Conservation (phyloP, 2,888 invertebrate species). For the Craniophora ligustri region DNA sequence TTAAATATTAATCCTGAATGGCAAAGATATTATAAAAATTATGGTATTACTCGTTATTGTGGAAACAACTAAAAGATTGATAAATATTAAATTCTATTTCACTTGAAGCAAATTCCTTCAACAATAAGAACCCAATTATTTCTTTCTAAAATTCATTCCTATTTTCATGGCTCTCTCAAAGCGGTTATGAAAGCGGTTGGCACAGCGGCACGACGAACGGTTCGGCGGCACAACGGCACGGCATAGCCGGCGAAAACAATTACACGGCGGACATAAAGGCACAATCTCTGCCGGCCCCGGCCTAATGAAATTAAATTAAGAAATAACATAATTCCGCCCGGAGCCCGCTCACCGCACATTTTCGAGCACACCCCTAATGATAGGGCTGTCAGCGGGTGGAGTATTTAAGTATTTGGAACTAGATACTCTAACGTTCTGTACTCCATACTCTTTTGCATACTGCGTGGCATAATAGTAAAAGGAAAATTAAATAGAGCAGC, state of each 20-base stretch:
- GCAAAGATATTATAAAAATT: too few relatives aligned
- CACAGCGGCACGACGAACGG: not conserved
- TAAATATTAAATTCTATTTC: too few relatives aligned
- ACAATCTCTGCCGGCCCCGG: slow-evolving; percentile 69
- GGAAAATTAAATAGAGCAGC: too few relatives aligned
- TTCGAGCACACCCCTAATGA: slow-evolving; percentile 45
- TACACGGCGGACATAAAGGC: slow-evolving; percentile 51
- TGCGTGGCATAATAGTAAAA: too few relatives aligned
- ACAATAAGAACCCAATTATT: slow-evolving; percentile 19
- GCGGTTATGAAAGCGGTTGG: slow-evolving; percentile 33
- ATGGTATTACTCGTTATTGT: too few relatives aligned
- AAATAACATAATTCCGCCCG: slow-evolving; percentile 77
- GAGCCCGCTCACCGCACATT: slow-evolving; percentile 57
- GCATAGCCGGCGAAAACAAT: slow-evolving; percentile 21
- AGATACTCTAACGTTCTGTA: not conserved
- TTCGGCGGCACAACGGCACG: not conserved
- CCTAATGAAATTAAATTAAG: slow-evolving; percentile 86
- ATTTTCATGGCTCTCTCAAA: slow-evolving; percentile 25
- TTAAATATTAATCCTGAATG: too few relatives aligned
- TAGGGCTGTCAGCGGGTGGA: slow-evolving; percentile 44
- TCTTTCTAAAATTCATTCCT: slow-evolving; percentile 6
- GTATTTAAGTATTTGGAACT: not conserved
- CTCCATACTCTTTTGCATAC: too few relatives aligned
- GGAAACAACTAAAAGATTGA: too few relatives aligned
- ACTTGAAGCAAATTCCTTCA: not conserved